phyloP scores from a whole-genome alignment of 2,797 vertebrate species.

The Pipistrellus nathusii region DNA sequence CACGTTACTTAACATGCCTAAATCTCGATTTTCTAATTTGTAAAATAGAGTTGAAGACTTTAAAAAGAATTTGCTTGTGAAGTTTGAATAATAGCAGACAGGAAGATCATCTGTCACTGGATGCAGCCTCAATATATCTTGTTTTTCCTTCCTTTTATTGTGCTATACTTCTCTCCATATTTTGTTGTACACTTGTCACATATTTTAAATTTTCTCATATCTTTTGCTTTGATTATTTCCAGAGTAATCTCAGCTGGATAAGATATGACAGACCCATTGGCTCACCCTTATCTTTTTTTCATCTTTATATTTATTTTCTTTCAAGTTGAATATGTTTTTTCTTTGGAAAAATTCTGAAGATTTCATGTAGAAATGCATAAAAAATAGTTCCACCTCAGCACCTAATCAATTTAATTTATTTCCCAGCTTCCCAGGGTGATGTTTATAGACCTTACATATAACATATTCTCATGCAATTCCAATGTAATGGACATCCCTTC shows the following conservation, averaged over 20 bases:
- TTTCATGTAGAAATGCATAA: neutral
- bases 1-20: constrained; percentile 20
- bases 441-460: neutral
- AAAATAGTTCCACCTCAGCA: neutral
- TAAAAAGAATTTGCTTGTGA: neutral
- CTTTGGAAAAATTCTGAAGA: neutral
- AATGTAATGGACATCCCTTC: neutral
- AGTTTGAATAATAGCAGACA: neutral
- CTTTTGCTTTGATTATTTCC: constrained; percentile 43
- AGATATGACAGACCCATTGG: neutral
- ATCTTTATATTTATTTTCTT: constrained; percentile 42
- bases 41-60: neutral
- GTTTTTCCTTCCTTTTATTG: neutral
- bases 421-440: neutral
- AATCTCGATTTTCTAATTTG: constrained; percentile 21
- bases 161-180: neutral
- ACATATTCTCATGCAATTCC: neutral
- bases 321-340: neutral
- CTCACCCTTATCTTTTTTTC: neutral
- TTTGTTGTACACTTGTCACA: constrained; percentile 10
- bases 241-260: constrained; percentile 7
- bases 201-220: constrained; percentile 51
- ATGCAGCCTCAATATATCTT: neutral
- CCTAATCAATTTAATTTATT: neutral
- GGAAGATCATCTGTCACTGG: neutral